A percentile compares a stretch with the other conserved stretches of the same genome.
phyloP scores from a whole-genome alignment of 2,113 vertebrate genomes.

The Myrmecobius fasciatus region DNA sequence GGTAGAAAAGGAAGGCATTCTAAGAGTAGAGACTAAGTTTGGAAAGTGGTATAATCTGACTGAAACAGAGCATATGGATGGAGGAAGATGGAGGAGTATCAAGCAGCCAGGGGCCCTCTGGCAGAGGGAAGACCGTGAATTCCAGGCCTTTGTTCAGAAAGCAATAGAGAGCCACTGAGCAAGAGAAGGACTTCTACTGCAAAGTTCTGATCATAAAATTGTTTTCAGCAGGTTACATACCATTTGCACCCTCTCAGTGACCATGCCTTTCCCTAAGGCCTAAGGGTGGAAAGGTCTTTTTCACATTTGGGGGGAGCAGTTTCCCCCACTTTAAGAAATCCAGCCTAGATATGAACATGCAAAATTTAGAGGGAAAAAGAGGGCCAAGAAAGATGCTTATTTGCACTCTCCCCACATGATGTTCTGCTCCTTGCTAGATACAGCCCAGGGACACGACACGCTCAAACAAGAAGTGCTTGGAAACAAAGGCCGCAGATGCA shows the following conservation, averaged over 20 bases:
- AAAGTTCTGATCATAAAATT: neutral
- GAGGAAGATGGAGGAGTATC: neutral
- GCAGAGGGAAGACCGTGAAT: neutral
- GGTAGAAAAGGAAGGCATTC: neutral
- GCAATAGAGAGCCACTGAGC: neutral
- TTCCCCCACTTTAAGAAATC: constrained; percentile 34
- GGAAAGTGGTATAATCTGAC: neutral
- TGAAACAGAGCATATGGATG: neutral
- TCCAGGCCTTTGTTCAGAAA: neutral
- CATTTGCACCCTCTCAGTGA: neutral
- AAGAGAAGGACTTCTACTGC: neutral
- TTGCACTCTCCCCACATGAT: neutral
- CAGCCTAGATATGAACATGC: neutral
- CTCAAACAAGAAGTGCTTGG: constrained; percentile 54
- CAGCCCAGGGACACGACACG: constrained; percentile 27
- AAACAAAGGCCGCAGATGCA: constrained; percentile 62
- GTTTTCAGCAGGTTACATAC: neutral
- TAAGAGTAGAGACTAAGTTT: neutral
- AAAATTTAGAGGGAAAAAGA: neutral
- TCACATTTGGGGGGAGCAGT: neutral
- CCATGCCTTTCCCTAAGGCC: neutral
- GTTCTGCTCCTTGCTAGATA: constrained; percentile 34
- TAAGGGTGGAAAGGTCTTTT: neutral
- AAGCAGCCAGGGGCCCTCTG: neutral
- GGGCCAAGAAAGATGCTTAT: neutral